Conservation (phyloP, 2,113 vertebrate species). For the Pogonocichla stellata region DNA sequence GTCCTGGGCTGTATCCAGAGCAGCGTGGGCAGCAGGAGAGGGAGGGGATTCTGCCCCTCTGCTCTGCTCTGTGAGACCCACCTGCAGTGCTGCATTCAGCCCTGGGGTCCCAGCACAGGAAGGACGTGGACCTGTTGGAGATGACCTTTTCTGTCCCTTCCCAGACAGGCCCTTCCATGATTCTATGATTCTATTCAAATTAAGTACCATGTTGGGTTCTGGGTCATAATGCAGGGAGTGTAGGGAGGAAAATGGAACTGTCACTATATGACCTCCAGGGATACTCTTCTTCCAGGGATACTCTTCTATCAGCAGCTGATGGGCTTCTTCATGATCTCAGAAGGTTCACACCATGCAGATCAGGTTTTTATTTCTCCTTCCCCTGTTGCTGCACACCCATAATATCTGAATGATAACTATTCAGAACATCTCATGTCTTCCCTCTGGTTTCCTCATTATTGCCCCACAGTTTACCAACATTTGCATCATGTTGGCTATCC, state of each 20-base stretch:
- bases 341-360: neutral
- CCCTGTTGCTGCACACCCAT: neutral
- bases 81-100: fast-evolving
- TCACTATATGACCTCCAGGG: neutral
- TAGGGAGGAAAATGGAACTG: neutral
- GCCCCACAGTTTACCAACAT: neutral
- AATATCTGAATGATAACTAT: neutral
- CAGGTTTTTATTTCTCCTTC: neutral
- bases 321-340: neutral
- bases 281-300: neutral
- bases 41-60: neutral
- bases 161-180: neutral
- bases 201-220: neutral
- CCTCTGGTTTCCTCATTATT: neutral
- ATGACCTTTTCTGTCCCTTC: neutral
- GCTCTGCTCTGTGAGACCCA: neutral
- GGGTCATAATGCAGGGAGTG: neutral
- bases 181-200: neutral
- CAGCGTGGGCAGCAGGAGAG: too few species aligned
- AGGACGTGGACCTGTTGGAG: neutral
- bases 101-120: neutral
- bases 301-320: neutral
- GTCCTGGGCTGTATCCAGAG: neutral
- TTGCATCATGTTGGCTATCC: neutral
- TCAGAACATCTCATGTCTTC: neutral